Base-by-base conservation (phyloP, 2,888 invertebrate genomes). In the Eilema depressum region DNA sequence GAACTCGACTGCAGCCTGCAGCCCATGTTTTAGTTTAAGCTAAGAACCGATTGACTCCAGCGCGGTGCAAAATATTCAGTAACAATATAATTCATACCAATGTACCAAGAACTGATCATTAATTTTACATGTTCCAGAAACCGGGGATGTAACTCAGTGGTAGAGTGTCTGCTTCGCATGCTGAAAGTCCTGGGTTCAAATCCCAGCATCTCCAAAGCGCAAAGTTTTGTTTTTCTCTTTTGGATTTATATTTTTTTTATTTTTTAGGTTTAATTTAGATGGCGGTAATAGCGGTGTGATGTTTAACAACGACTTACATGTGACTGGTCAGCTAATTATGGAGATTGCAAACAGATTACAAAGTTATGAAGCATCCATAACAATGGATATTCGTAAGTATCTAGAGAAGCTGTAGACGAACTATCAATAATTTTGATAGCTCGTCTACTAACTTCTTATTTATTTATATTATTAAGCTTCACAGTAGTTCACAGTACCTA, bases 151-250 rank as follows among this genome's bases (percentile, higher is more conserved):
- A 94, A 94, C 94, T 94, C 93, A 95, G 94, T 93, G 94, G 93
- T 94, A 95, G 94, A 96, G 96, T 96, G 96, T 96, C 96, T 96
- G 96, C 96, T 96, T 96, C 96, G 96, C 96, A 96, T 96, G 96
- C 96, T 96, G 96, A 96, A 96, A 96, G 96, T 96, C 96, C 96
- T 95, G 96, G 96, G 96, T 96, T 96, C 96, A 96, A 96, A 96
- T 96, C 96, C 96, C 96, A 95, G 96, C 95, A 95, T 93, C 96
- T 96, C 96, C 96, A 96, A 74, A n/a, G 0, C 8, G 2, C 1
- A 53, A 1, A 47, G 5, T 20, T 53, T n/a, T 53, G 10, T 53
- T 53, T 53, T n/a, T 53, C 17, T 17, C 17, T 17, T 14, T 17
- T 41, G 14, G 14, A 41, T 47, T 37, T 14, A 0, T 7, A 62